Conservation (phyloP, 2,113 vertebrate genomes). For the Paratilapia polleni region DNA sequence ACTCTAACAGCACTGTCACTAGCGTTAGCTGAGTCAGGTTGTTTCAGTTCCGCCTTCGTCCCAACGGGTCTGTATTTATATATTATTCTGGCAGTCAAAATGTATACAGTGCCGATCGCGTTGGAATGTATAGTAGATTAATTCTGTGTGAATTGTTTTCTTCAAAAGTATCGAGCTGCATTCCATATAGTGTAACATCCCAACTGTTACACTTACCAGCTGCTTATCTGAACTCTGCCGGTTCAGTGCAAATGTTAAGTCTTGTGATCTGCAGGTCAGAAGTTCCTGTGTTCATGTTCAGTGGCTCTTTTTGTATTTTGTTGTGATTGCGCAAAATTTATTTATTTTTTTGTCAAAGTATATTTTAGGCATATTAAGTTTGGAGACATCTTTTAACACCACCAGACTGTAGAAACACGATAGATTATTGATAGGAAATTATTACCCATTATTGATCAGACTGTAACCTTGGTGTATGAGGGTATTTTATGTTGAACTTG, state of each 20-base stretch:
- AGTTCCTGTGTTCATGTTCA: not conserved
- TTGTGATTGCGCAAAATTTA: not conserved
- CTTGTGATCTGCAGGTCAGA: slow-evolving; percentile 33
- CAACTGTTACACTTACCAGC: slow-evolving; percentile 3
- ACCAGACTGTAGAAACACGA: not conserved
- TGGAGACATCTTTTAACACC: not conserved
- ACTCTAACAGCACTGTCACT: not conserved
- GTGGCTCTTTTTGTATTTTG: not conserved
- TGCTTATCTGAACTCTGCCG: not conserved
- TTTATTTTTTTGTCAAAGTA: not conserved
- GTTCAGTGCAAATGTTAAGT: not conserved
- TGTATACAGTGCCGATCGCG: fast-evolving
- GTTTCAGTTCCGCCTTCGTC: slow-evolving; percentile 54
- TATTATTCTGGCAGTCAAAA: not conserved
- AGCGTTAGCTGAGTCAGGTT: not conserved
- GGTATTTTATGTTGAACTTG: fast-evolving
- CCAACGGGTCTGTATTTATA: not conserved
- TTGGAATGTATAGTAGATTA: not conserved
- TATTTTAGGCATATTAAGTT: not conserved
- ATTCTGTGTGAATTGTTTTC: not conserved
- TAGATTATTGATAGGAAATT: not conserved
- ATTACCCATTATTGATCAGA: fast-evolving
- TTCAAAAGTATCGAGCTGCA: not conserved
- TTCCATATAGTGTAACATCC: not conserved
- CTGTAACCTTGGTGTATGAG: not conserved